Evolutionary conservation across 2,888 invertebrate genomes (phyloP).

Genomic region (Sarcophaga variegata): DNA sequence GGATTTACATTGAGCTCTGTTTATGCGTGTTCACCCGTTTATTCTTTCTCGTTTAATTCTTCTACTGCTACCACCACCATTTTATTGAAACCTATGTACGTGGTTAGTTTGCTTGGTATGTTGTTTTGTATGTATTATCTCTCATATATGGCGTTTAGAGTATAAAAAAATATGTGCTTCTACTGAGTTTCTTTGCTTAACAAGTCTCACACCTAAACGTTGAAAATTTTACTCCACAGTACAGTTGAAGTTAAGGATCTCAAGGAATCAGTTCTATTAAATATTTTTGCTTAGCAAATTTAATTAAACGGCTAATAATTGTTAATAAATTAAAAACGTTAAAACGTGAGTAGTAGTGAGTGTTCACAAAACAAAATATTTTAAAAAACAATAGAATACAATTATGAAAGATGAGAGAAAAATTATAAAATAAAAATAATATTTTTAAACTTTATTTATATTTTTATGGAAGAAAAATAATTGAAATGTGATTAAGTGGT

Average conservation of each 20-base stretch:
- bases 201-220: constrained; percentile 56
- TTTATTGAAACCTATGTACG: constrained; percentile 30
- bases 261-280: constrained; percentile 75
- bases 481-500: constrained; percentile 3
- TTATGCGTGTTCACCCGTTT: constrained; percentile 31
- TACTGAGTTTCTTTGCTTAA: constrained; percentile 49
- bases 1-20: constrained; percentile 38
- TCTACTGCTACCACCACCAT: constrained; percentile 49
- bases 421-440: no score
- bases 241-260: constrained; percentile 77
- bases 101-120: constrained; percentile 27
- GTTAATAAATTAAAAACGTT: constrained; percentile 5
- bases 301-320: background rate
- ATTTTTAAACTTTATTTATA: no score
- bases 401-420: background rate
- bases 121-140: constrained; percentile 2
- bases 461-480: background rate
- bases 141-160: constrained; percentile 1
- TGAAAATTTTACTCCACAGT: constrained; percentile 69
- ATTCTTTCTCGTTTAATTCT: background rate
- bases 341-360: constrained; percentile 7
- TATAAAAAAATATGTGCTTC: constrained; percentile 41
- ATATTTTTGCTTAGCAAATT: constrained; percentile 52
- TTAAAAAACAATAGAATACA: constrained; percentile 3
- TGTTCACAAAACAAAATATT: background rate